Conservation (phyloP, 92 coral and sea anemone genomes). For the Ricordea florida region DNA sequence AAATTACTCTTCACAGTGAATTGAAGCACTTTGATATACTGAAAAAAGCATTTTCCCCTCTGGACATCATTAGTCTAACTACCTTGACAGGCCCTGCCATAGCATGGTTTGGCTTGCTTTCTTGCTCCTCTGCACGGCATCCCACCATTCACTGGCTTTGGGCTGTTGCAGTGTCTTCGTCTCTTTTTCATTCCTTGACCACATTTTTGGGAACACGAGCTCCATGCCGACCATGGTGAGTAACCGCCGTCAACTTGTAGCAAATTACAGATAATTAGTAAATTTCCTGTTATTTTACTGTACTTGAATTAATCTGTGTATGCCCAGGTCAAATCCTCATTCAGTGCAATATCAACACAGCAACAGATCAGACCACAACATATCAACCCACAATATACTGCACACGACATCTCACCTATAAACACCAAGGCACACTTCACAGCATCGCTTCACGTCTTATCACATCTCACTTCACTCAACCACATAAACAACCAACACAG, state of each 20-base stretch:
- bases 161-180: conserved; percentile 83
- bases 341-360: no score
- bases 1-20: not conserved
- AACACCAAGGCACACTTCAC: no score
- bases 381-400: no score
- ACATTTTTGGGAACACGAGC: conserved; percentile 79
- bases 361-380: no score
- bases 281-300: not conserved
- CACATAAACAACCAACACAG: no score
- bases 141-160: conserved; percentile 75
- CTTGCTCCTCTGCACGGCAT: conserved; percentile 64
- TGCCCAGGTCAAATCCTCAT: no score
- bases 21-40: not conserved
- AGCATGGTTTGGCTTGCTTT: conserved; percentile 57
- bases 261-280: not conserved
- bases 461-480: no score
- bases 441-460: no score
- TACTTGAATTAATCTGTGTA: no score
- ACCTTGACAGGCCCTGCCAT: conserved; percentile 67
- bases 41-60: no score
- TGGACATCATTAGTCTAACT: not conserved
- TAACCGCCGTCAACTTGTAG: conserved; percentile 70
- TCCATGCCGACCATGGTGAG: conserved; percentile 89
- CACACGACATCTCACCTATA: no score
- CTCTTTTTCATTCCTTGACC: conserved; percentile 77